phyloP scores from a whole-genome alignment of 2,113 vertebrate genomes.

The Fregata magnificens region DNA sequence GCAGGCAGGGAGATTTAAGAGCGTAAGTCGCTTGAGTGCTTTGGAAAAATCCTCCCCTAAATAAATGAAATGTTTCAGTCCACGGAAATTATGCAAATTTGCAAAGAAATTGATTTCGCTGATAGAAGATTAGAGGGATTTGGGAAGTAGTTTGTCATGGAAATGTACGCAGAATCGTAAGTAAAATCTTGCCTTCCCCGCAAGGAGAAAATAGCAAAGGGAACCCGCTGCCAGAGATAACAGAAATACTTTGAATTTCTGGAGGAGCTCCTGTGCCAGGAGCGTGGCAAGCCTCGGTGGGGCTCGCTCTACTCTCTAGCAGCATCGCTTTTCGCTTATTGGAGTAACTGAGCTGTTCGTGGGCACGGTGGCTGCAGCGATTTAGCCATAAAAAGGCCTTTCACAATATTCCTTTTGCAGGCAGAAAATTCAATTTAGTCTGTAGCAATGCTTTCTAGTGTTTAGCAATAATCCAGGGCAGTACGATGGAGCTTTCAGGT shows the following conservation, averaged over 20 bases:
- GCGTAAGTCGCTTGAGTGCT: background rate
- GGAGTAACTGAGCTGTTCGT: rapidly evolving
- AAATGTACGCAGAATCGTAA: rapidly evolving
- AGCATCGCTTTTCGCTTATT: background rate
- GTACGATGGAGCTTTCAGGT: background rate
- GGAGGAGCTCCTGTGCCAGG: background rate
- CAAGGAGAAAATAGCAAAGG: background rate
- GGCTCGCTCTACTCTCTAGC: background rate
- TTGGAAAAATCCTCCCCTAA: background rate
- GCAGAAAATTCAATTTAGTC: background rate
- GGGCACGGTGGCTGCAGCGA: background rate
- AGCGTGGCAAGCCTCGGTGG: background rate
- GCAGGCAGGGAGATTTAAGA: background rate
- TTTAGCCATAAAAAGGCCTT: background rate
- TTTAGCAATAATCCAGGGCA: background rate
- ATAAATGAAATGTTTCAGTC: background rate
- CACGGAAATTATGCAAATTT: rapidly evolving
- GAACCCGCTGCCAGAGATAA: background rate
- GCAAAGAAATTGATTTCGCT: rapidly evolving
- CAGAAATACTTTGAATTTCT: background rate
- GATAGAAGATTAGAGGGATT: background rate
- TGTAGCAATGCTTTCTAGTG: background rate
- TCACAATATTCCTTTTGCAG: background rate
- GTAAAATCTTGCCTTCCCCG: background rate
- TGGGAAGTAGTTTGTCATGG: background rate